A percentile compares a stretch with the other conserved stretches of the same genome.
phyloP scores from a whole-genome alignment of 2,113 vertebrate genomes.

The Actenoides hombroni region DNA sequence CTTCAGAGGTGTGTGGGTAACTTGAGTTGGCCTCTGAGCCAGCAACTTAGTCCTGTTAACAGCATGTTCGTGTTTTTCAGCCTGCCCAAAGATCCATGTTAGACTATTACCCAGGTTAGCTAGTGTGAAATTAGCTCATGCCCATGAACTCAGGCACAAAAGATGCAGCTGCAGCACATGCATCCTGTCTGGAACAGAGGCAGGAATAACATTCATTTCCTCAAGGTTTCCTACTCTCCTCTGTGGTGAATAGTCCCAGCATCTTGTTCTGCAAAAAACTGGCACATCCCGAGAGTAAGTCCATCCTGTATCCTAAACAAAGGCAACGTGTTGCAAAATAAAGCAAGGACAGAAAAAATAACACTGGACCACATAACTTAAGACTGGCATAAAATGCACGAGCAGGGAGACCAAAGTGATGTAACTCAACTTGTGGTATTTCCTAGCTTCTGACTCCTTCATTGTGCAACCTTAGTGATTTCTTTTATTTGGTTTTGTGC shows the following conservation, averaged over 20 bases:
- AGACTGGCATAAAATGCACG: not conserved
- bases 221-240: not conserved
- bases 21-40: not conserved
- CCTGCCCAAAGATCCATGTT: not conserved
- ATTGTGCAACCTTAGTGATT: not conserved
- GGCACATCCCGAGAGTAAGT: not conserved
- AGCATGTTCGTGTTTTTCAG: rapidly evolving
- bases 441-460: not conserved
- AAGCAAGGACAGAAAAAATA: not conserved
- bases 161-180: not conserved
- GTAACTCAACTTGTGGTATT: not conserved
- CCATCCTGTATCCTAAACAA: not conserved
- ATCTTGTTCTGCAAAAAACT: not conserved
- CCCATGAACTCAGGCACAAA: not conserved
- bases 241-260: not conserved
- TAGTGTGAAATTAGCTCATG: not conserved
- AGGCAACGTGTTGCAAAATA: not conserved
- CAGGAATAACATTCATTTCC: conserved; percentile 48
- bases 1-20: not conserved
- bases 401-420: not conserved
- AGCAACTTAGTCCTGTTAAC: not conserved
- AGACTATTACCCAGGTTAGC: not conserved
- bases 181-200: conserved; percentile 39
- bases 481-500: not conserved
- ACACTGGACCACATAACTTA: not conserved